Evolutionary conservation across 2,797 vertebrate species (phyloP).

Genomic region (Thalassophryne amazonica): DNA sequence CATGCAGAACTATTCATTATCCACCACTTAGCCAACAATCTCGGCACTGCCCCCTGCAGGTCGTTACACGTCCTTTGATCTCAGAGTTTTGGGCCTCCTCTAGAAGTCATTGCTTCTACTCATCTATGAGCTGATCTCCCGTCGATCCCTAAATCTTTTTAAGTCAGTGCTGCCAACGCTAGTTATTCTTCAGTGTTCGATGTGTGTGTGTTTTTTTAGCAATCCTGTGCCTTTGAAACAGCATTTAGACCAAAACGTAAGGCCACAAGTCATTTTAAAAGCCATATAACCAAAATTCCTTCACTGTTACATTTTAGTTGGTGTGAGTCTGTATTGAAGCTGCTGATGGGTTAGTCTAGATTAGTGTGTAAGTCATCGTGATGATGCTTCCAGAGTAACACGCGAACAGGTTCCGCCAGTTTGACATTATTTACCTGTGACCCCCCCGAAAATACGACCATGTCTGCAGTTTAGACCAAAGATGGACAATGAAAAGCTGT

Average conservation of each 20-base stretch:
- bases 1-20: not conserved
- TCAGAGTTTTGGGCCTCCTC: not conserved
- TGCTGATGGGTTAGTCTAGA: no score
- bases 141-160: not conserved
- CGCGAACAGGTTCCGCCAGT: no score
- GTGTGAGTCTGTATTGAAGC: no score
- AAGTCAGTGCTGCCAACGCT: not conserved
- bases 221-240: not conserved
- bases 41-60: not conserved
- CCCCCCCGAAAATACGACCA: not conserved
- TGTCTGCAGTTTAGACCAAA: slow-evolving; percentile 28
- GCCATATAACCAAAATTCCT: not conserved
- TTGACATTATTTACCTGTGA: not conserved
- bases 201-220: not conserved
- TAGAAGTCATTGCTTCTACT: not conserved
- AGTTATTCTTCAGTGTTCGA: not conserved
- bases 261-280: not conserved
- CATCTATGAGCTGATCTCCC: not conserved
- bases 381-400: no score
- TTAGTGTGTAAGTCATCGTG: no score
- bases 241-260: not conserved
- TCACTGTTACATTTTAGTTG: no score
- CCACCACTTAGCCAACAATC: not conserved
- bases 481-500: not conserved
- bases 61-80: not conserved